These are phyloP conservation scores for Platynereis dumerilii DNA, from an alignment of 2,888 invertebrate genomes.

Conservation along the genomic window DNA sequence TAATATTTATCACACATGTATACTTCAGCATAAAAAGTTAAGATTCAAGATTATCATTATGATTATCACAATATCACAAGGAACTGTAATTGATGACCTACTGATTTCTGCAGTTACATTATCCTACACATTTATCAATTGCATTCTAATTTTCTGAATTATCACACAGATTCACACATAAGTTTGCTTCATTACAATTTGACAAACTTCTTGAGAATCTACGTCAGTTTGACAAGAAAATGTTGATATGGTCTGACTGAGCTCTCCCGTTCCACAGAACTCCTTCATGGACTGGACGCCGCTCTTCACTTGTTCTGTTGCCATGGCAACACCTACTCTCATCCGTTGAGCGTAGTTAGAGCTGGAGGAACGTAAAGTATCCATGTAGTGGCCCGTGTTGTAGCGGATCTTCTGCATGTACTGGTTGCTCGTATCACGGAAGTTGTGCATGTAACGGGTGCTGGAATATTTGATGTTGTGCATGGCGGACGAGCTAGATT, in stretches of 20 bases:
- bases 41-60: no score
- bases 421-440: conserved; percentile 48
- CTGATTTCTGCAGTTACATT: no score
- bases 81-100: no score
- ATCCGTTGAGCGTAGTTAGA: conserved; percentile 50
- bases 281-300: conserved; percentile 58
- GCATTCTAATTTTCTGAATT: no score
- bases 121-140: no score
- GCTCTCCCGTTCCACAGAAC: conserved; percentile 58
- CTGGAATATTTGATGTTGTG: conserved; percentile 43
- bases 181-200: conserved; percentile 36
- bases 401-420: conserved; percentile 48
- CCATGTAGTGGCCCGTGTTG: conserved; percentile 43
- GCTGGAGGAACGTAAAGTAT: conserved; percentile 33
- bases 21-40: no score
- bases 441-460: conserved; percentile 43
- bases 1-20: no score
- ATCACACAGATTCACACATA: conserved; percentile 10
- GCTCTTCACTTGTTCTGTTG: conserved; percentile 56
- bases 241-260: conserved; percentile 57
- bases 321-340: conserved; percentile 50
- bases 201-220: conserved; percentile 42
- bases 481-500: conserved; percentile 37
- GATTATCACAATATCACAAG: no score
- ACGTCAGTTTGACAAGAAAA: conserved; percentile 56